phyloP scores from a whole-genome alignment of 1,140 invertebrate species.

The Pissodes strobi region DNA sequence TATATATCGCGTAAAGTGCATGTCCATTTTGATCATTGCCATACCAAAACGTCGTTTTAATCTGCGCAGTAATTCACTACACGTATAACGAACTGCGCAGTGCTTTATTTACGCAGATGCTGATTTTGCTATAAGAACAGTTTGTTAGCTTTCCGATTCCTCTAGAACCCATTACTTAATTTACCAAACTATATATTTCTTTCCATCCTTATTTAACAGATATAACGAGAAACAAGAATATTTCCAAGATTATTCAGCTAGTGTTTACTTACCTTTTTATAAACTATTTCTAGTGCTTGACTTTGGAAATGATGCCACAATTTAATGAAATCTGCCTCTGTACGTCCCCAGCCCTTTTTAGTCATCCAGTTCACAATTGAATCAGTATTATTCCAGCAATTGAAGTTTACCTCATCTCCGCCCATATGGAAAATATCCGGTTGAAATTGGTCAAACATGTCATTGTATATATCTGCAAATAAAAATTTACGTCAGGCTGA shows the following conservation, averaged over 20 bases:
- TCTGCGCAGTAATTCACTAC: no score
- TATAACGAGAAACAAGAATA: neutral
- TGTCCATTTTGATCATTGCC: no score
- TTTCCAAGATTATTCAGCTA: neutral
- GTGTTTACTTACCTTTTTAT: slow-evolving; percentile 50
- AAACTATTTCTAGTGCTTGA: slow-evolving; percentile 66
- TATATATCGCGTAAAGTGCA: no score
- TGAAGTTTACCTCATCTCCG: slow-evolving; percentile 75
- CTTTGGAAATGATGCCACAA: slow-evolving; percentile 79
- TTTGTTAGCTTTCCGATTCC: no score
- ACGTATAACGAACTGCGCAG: no score
- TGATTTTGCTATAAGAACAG: no score
- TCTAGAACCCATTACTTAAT: no score
- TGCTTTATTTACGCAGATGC: no score
- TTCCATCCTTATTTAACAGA: no score
- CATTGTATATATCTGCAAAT: slow-evolving; percentile 52
- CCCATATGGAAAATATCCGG: slow-evolving; percentile 88
- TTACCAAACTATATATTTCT: no score
- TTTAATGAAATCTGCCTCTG: slow-evolving; percentile 68
- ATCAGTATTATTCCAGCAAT: slow-evolving; percentile 76
- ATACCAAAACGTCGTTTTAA: no score
- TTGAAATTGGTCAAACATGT: slow-evolving; percentile 64
- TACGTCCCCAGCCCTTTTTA: slow-evolving; percentile 62
- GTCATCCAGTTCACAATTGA: slow-evolving; percentile 74
- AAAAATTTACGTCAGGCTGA: no score